phyloP scores from a whole-genome alignment of 2,113 vertebrate genomes.

The Picathartes gymnocephalus region DNA sequence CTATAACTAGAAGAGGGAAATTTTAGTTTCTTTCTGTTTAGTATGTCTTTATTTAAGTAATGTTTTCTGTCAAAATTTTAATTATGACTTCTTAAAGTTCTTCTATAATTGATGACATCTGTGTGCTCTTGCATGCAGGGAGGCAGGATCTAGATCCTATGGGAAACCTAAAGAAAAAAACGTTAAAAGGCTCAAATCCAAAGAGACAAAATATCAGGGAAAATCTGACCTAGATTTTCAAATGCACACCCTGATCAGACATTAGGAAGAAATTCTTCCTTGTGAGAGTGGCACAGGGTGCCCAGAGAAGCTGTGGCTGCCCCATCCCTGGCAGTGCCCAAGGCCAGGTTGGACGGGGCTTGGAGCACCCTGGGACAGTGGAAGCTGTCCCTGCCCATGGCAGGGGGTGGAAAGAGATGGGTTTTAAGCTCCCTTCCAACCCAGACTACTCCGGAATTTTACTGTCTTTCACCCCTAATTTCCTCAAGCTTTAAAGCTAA shows the following conservation, averaged over 20 bases:
- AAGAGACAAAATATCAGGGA: neutral
- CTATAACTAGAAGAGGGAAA: neutral
- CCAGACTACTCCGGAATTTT: neutral
- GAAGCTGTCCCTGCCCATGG: neutral
- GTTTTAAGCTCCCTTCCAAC: neutral
- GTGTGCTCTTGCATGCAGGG: neutral
- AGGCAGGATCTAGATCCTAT: neutral
- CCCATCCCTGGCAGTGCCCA: neutral
- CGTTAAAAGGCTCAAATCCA: neutral
- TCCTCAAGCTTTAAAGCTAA: neutral
- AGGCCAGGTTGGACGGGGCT: accelerated
- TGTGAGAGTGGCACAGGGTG: neutral
- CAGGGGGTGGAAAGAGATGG: accelerated
- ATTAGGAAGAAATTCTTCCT: neutral
- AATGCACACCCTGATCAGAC: neutral
- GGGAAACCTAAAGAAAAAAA: neutral
- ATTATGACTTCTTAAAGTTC: neutral
- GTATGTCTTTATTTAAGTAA: neutral
- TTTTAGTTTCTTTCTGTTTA: neutral
- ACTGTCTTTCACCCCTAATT: neutral
- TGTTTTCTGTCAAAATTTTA: neutral
- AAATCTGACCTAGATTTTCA: neutral
- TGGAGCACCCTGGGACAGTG: neutral
- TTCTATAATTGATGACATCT: neutral
- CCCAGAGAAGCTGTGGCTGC: neutral